phyloP scores from a whole-genome alignment of 2,113 vertebrate genomes.

The Fukomys damarensis region DNA sequence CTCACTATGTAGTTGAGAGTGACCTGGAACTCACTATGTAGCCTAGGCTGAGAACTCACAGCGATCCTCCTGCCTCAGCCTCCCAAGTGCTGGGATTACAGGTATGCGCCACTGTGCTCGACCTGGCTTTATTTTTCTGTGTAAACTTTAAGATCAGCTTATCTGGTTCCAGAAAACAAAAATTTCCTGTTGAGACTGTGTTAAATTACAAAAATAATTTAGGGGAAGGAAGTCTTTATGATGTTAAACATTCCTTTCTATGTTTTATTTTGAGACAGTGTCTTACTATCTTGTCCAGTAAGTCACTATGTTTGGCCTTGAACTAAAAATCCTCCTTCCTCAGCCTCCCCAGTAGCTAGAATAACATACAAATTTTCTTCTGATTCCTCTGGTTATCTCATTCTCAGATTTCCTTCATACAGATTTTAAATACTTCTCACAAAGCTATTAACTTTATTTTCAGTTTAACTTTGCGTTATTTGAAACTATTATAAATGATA shows the following conservation, averaged over 20 bases:
- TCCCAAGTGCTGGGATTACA: neutral
- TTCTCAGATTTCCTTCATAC: neutral
- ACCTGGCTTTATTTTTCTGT: neutral
- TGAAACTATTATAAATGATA: neutral
- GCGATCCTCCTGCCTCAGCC: too few relatives aligned
- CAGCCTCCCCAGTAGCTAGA: neutral
- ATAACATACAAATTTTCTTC: neutral
- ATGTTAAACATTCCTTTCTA: neutral
- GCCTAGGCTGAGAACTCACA: too few relatives aligned
- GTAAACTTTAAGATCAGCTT: neutral
- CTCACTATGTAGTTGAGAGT: too few relatives aligned
- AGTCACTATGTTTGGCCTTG: neutral
- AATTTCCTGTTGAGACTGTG: neutral
- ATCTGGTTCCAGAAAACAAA: neutral
- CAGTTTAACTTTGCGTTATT: neutral
- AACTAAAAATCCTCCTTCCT: neutral
- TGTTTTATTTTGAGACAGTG: neutral
- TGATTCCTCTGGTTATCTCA: neutral
- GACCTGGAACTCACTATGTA: too few relatives aligned
- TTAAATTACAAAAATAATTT: neutral
- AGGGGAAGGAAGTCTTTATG: neutral
- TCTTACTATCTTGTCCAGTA: neutral
- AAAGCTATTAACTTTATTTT: conserved; percentile 38
- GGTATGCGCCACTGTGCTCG: neutral
- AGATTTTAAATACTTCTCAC: neutral